These are phyloP conservation scores for Madoqua kirkii DNA, from an alignment of 2,113 vertebrate genomes.

Conservation along the genomic window DNA sequence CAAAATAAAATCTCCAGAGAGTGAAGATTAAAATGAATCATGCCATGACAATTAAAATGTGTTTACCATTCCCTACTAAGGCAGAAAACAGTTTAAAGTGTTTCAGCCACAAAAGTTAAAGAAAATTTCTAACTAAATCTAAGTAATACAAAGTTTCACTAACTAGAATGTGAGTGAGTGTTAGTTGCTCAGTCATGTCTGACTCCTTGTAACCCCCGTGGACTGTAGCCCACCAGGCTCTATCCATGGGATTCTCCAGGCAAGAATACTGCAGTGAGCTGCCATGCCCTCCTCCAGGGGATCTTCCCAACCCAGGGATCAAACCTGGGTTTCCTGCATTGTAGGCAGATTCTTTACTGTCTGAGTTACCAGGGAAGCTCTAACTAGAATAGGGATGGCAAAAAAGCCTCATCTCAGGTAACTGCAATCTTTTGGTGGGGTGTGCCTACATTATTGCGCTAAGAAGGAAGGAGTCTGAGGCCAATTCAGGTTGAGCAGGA, in stretches of 20 bases:
- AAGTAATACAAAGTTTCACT: neutral
- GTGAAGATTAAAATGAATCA: slow-evolving; percentile 9
- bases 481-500: neutral
- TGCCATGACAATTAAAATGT: neutral
- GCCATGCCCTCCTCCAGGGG: neutral
- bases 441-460: neutral
- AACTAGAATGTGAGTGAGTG: neutral
- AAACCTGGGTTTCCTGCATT: neutral
- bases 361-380: neutral
- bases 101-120: neutral
- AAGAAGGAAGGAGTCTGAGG: neutral
- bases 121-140: neutral
- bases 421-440: neutral
- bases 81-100: neutral
- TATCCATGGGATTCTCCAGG: neutral
- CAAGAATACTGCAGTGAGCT: neutral
- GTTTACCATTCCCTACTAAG: neutral
- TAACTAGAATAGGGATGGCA: neutral
- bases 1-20: neutral
- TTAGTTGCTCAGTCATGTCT: neutral
- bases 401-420: neutral
- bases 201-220: neutral
- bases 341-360: neutral
- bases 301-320: neutral
- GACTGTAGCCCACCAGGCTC: neutral